Base-by-base conservation (phyloP, 2,888 invertebrate species). In the Melikaiella ostensackeni region DNA sequence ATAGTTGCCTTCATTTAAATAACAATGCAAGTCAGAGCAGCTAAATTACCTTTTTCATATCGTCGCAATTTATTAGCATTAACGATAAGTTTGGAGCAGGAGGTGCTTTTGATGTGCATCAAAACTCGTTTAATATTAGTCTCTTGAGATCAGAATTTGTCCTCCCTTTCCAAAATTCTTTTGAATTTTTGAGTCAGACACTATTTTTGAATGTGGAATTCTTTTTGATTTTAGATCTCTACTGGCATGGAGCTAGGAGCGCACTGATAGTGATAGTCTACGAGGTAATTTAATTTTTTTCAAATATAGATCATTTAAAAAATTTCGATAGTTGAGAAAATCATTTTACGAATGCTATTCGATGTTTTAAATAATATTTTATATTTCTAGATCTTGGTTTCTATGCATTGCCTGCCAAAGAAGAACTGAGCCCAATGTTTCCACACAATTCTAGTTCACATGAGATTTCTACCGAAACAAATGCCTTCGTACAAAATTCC, bases 361-460 rank as follows among this genome's bases (percentile, higher is more conserved):
- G 21, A 27, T 59, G 7, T 6, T 13, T 27, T 13, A 16, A 59
- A 24, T 24, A 27, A 24, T 27, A 59, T 70, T 46, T 27, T 50
- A 30, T 9, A 57, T 80, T 85, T 86, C 35, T 84, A 92, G 92
- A 92, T 92, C 91, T 92, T 91, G 92, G 92, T 92, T 92, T 92
- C 91, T 92, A 92, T 91, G 92, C 91, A 92, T 92, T 92, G 92
- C 92, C 92, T 92, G 92, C 92, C 92, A 92, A 92, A 92, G 92
- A 92, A 91, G 91, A 92, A 92, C 92, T 92, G 92, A 92, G 92
- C 92, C 92, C 92, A 92, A 92, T 92, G 92, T 92, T 92, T 92
- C 92, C 92, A 92, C 91, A 92, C 92, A 91, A 92, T 92, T 92
- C 92, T 92, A 92, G 92, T 92, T 92, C 92, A 92, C 91, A 92